Percentiles rank a stretch among this genome's conserved stretches.
Conservation (phyloP, 2,888 invertebrate species). For the Eupithecia abbreviata region DNA sequence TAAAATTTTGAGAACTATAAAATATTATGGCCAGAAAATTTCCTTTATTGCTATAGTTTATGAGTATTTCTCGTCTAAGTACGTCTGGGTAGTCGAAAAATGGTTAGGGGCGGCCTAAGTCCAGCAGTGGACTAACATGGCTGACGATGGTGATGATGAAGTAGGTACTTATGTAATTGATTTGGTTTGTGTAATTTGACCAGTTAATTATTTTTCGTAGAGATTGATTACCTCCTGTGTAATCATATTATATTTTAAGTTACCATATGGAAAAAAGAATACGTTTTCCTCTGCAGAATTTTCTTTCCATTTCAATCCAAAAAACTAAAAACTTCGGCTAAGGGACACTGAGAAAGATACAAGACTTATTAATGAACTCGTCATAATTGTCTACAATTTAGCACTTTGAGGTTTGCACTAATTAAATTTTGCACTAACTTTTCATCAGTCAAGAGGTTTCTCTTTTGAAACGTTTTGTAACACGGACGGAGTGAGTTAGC, state of each 20-base stretch:
- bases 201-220: neutral
- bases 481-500: neutral
- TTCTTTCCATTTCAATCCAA: constrained; percentile 21
- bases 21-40: neutral
- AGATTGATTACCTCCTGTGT: neutral
- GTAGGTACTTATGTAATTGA: neutral
- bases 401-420: neutral
- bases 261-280: neutral
- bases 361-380: constrained; percentile 28
- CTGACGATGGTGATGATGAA: too few species aligned
- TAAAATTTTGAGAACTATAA: neutral
- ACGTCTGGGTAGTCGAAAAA: too few species aligned
- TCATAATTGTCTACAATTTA: constrained; percentile 21
- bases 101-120: too few species aligned
- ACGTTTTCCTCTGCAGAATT: constrained; percentile 13
- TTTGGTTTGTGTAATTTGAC: neutral
- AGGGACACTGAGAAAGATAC: constrained; percentile 19
- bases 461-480: neutral
- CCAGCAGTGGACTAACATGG: too few species aligned
- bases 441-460: neutral
- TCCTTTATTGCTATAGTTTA: neutral
- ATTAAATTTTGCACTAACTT: neutral
- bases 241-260: neutral
- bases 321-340: constrained; percentile 21
- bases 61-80: too few species aligned